Evolutionary conservation across 2,888 invertebrate genomes (phyloP).

Genomic region (Ectobius pallidus): DNA sequence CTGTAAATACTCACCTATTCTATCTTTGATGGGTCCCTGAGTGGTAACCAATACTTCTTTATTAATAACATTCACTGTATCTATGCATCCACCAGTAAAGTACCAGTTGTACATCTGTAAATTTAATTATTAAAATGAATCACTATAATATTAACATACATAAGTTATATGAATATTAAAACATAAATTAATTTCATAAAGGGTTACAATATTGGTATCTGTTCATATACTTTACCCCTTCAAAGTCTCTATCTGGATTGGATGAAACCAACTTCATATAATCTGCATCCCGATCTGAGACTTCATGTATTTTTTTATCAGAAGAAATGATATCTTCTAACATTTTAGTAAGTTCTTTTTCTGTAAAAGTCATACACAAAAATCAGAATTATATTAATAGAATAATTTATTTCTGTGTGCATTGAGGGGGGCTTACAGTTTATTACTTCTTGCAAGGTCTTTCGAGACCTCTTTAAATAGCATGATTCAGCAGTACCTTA

Average conservation of each 20-base stretch:
- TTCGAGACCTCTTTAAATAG: not conserved
- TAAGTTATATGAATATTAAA: not conserved
- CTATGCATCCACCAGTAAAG: conserved; percentile 14
- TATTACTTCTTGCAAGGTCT: not conserved
- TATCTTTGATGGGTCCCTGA: not conserved
- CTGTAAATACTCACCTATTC: not conserved
- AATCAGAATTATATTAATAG: not conserved
- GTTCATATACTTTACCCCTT: not conserved
- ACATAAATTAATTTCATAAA: not conserved
- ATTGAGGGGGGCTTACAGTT: not conserved
- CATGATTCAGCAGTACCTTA: not conserved
- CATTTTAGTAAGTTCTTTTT: not conserved
- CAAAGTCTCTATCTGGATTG: conserved; percentile 18
- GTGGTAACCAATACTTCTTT: not conserved
- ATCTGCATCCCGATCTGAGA: not conserved
- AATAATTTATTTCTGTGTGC: not conserved
- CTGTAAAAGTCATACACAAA: not conserved
- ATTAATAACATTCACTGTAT: not conserved
- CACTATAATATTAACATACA: not conserved
- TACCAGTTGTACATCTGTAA: conserved; percentile 18
- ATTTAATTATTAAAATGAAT: not conserved
- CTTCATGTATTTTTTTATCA: not conserved
- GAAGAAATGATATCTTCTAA: not conserved
- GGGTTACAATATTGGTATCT: not conserved
- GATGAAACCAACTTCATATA: not conserved